Conservation (phyloP, 2,113 vertebrate species). For the Bubo scandiacus region DNA sequence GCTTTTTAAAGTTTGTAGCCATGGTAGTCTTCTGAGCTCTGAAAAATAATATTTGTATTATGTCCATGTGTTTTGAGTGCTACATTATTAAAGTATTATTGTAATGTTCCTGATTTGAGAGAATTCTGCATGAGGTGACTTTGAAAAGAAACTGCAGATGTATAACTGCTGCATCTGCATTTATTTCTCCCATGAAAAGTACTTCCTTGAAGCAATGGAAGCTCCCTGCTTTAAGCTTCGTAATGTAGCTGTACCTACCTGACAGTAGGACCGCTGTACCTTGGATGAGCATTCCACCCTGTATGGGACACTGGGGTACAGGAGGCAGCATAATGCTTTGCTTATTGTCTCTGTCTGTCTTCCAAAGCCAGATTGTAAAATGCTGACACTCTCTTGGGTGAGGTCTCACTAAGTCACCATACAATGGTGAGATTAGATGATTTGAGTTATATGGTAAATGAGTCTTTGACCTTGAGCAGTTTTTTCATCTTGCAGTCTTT, state of each 20-base stretch:
- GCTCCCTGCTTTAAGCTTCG: background rate
- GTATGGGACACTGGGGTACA: fast-evolving
- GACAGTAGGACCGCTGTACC: background rate
- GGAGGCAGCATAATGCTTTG: background rate
- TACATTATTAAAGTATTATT: background rate
- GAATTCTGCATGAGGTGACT: background rate
- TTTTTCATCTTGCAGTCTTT: background rate
- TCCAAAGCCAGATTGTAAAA: background rate
- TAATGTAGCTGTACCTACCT: background rate
- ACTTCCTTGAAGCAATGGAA: background rate
- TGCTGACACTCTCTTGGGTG: background rate
- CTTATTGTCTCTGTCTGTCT: background rate
- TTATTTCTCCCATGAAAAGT: background rate
- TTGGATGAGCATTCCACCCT: background rate
- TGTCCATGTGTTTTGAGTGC: fast-evolving
- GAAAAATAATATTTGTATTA: background rate
- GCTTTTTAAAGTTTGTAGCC: background rate
- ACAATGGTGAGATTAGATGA: fast-evolving
- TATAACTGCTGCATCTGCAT: background rate
- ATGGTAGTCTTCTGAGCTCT: background rate
- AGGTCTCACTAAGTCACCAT: background rate
- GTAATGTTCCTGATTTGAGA: background rate
- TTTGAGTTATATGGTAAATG: background rate
- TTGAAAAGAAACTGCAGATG: background rate
- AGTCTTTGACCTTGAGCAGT: fast-evolving